A percentile compares a stretch with the other conserved stretches of the same genome.
These are phyloP conservation scores for Stictocephala bisonia DNA, from an alignment of 2,888 invertebrate species.

Conservation along the genomic window DNA sequence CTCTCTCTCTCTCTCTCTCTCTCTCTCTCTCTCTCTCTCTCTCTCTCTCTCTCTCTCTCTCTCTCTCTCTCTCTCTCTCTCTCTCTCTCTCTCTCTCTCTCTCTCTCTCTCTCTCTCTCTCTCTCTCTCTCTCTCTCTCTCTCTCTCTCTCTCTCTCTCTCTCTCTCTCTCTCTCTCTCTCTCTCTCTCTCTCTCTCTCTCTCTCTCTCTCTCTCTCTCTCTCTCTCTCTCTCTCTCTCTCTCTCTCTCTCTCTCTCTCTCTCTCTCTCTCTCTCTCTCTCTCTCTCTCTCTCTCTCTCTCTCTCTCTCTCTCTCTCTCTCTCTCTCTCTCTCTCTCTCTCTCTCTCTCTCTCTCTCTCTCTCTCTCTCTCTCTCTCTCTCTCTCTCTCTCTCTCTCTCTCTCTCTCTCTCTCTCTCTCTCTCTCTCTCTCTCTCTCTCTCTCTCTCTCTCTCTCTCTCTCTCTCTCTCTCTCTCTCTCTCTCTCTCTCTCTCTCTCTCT, in stretches of 20 bases:
- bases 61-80: conserved; percentile 11
- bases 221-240: conserved; percentile 2
- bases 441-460: too few relatives aligned
- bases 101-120: neutral
- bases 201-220: conserved; percentile 20
- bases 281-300: too few relatives aligned
- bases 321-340: too few relatives aligned
- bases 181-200: conserved; percentile 40
- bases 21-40: conserved; percentile 7
- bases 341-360: too few relatives aligned
- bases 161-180: conserved; percentile 38
- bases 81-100: conserved; percentile 29
- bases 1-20: conserved; percentile 1
- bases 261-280: neutral
- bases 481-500: too few relatives aligned
- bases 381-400: too few relatives aligned
- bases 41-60: conserved; percentile 30
- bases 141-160: conserved; percentile 10
- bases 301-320: too few relatives aligned
- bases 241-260: neutral
- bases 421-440: too few relatives aligned
- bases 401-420: too few relatives aligned
- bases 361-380: too few relatives aligned
- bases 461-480: too few relatives aligned
- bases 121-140: neutral